A percentile compares a stretch with the other conserved stretches of the same genome.
Conservation (phyloP, 2,888 invertebrate genomes). For the Bruchidius siliquastri region DNA sequence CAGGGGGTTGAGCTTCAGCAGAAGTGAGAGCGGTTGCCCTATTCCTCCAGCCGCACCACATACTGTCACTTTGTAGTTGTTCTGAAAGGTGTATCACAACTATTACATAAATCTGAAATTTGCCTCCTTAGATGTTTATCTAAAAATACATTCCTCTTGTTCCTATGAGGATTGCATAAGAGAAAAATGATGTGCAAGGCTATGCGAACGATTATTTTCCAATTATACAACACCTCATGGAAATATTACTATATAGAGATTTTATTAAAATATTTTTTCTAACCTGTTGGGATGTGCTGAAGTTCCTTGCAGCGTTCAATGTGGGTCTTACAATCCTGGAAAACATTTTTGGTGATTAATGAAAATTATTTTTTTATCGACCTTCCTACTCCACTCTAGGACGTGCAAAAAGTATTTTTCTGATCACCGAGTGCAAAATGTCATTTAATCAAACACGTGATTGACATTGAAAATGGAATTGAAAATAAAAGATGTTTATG, state of each 20-base stretch:
- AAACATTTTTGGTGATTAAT: constrained; percentile 49
- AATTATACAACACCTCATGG: background rate
- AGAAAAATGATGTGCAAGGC: background rate
- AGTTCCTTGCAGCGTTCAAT: constrained; percentile 30
- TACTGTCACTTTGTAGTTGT: constrained; percentile 88
- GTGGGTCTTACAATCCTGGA: constrained; percentile 58
- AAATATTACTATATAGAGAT: constrained; percentile 86
- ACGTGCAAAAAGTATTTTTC: background rate
- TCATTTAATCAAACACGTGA: background rate
- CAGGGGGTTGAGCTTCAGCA: constrained; percentile 85
- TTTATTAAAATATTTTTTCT: constrained; percentile 45
- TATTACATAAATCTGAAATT: background rate
- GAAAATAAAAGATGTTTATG: too few species aligned
- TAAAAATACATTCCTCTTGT: background rate
- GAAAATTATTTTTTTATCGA: background rate
- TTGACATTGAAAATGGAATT: background rate
- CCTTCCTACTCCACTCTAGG: background rate
- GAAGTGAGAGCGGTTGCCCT: constrained; percentile 90
- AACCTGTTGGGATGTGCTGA: constrained; percentile 37
- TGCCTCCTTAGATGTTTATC: background rate
- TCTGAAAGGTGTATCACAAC: constrained; percentile 56
- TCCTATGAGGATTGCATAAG: background rate
- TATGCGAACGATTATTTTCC: background rate
- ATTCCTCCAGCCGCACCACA: constrained; percentile 97
- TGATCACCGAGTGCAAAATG: background rate